Evolutionary conservation across 2,113 vertebrate species (phyloP).

Genomic region (Cinclus cinclus): DNA sequence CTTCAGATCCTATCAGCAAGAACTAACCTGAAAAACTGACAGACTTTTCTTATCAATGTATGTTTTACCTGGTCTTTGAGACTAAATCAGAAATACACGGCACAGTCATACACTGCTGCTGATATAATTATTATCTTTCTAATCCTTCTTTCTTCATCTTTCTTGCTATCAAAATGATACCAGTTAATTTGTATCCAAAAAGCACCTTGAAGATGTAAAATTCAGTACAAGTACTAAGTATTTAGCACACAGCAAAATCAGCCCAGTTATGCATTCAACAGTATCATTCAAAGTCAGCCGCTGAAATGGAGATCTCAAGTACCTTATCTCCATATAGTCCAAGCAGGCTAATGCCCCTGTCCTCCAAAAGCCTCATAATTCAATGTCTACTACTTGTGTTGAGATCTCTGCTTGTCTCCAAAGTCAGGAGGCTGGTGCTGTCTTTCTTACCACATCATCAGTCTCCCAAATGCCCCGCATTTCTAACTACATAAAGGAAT

Average conservation of each 20-base stretch:
- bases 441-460: not conserved
- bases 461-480: not conserved
- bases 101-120: not conserved
- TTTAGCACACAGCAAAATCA: not conserved
- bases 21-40: not conserved
- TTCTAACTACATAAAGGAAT: not conserved
- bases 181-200: not conserved
- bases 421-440: not conserved
- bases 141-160: not conserved
- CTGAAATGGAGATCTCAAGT: not conserved
- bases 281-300: not conserved
- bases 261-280: not conserved
- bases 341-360: not conserved
- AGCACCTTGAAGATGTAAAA: not conserved
- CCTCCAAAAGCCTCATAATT: not conserved
- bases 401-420: not conserved
- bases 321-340: not conserved
- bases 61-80: slow-evolving; percentile 2
- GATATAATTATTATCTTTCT: not conserved
- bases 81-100: not conserved
- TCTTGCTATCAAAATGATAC: not conserved
- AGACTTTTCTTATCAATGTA: not conserved
- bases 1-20: not conserved
- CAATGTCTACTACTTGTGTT: not conserved
- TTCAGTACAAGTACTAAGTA: not conserved